Conservation (phyloP, 2,888 invertebrate genomes). For the Magallana nippona region DNA sequence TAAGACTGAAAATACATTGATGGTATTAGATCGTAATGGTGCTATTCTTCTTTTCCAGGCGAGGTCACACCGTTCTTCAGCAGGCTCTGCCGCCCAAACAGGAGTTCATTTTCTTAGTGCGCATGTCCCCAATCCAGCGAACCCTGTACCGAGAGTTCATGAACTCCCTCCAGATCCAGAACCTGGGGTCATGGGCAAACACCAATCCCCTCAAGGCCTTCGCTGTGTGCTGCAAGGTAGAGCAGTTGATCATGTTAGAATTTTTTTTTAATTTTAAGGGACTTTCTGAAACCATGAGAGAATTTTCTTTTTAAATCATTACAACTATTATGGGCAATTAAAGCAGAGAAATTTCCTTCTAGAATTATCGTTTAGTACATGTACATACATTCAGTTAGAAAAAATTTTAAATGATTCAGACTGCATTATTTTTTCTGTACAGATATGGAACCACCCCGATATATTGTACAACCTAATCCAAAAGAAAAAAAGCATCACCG, state of each 20-base stretch:
- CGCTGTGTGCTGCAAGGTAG: slow-evolving; percentile 97
- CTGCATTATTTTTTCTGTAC: slow-evolving; percentile 41
- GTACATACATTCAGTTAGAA: too few relatives aligned
- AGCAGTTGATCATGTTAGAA: slow-evolving; percentile 46
- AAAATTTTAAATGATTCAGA: neutral
- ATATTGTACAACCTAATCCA: slow-evolving; percentile 77
- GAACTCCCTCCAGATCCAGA: slow-evolving; percentile 82
- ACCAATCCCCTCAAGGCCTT: slow-evolving; percentile 98
- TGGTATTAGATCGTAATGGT: too few relatives aligned
- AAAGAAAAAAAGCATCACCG: slow-evolving; percentile 67
- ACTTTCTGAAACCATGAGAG: too few relatives aligned
- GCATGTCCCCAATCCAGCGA: slow-evolving; percentile 94
- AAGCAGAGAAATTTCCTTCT: too few relatives aligned
- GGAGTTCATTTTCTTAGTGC: slow-evolving; percentile 94
- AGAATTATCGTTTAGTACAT: too few relatives aligned
- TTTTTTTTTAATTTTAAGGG: too few relatives aligned
- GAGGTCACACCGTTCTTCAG: slow-evolving; percentile 95
- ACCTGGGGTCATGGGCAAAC: slow-evolving; percentile 70
- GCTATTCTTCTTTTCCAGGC: slow-evolving; percentile 80
- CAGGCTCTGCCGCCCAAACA: slow-evolving; percentile 95
- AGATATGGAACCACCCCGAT: slow-evolving; percentile 83
- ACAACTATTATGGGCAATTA: too few relatives aligned
- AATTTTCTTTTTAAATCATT: too few relatives aligned
- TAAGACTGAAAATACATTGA: too few relatives aligned
- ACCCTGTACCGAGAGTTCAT: slow-evolving; percentile 95